A percentile compares a stretch with the other conserved stretches of the same genome.
Evolutionary conservation across 2,797 vertebrate genomes (phyloP).

Genomic region (Sardinella longiceps): DNA sequence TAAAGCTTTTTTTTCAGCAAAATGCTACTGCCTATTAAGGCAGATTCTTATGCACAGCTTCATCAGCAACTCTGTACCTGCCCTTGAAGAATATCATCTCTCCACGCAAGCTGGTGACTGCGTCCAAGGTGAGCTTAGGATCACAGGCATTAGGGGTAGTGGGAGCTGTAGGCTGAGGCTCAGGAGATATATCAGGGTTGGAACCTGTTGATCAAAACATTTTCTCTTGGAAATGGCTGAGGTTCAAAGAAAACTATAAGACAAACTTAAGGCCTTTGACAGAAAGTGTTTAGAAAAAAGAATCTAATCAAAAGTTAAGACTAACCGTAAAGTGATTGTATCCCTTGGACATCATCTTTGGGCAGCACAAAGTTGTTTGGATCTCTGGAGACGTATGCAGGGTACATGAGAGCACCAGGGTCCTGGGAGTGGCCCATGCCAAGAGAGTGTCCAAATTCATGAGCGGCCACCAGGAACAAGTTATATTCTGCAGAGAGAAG

Average conservation of each 20-base stretch:
- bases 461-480: slow-evolving; percentile 82
- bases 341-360: slow-evolving; percentile 77
- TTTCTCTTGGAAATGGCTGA: slow-evolving; percentile 27
- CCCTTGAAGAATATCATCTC: slow-evolving; percentile 81
- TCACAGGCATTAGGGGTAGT: slow-evolving; percentile 66
- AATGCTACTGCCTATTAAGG: background rate
- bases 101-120: slow-evolving; percentile 71
- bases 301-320: background rate
- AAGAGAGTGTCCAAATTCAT: slow-evolving; percentile 83
- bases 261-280: background rate
- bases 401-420: slow-evolving; percentile 78
- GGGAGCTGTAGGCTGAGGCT: slow-evolving; percentile 52
- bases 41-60: background rate
- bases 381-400: slow-evolving; percentile 73
- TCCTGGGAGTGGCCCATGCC: slow-evolving; percentile 81
- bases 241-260: background rate
- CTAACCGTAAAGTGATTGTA: slow-evolving; percentile 82
- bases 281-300: background rate
- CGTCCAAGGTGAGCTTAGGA: slow-evolving; percentile 67
- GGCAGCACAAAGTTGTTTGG: slow-evolving; percentile 70
- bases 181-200: slow-evolving; percentile 30
- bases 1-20: background rate
- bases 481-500: slow-evolving; percentile 71
- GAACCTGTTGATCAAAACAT: slow-evolving; percentile 57
- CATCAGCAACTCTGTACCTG: slow-evolving; percentile 65